Percentiles rank a stretch among this genome's conserved stretches.
phyloP scores from a whole-genome alignment of 2,113 vertebrate species.

The Heterotis niloticus region DNA sequence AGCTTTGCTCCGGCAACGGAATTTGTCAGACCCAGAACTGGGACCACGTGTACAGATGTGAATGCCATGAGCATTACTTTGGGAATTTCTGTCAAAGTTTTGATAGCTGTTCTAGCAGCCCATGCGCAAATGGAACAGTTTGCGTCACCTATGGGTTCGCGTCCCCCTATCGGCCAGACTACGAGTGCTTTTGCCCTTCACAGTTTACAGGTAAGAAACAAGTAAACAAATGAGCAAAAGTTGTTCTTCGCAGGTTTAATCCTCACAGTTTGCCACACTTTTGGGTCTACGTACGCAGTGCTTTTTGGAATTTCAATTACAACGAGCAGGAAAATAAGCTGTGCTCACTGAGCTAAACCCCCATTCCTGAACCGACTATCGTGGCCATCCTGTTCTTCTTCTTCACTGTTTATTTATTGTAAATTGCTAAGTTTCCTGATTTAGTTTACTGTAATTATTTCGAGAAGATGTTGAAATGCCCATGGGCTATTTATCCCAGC shows the following conservation, averaged over 20 bases:
- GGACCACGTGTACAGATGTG: conserved; percentile 66
- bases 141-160: conserved; percentile 54
- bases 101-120: conserved; percentile 61
- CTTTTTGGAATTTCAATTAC: conserved; percentile 23
- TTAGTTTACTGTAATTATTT: conserved; percentile 38
- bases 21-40: conserved; percentile 63
- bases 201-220: conserved; percentile 68
- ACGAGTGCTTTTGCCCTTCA: conserved; percentile 62
- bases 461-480: conserved; percentile 26
- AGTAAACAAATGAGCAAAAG: background rate
- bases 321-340: conserved; percentile 28
- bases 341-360: conserved; percentile 26
- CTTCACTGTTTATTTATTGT: conserved; percentile 38
- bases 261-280: background rate
- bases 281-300: conserved; percentile 18
- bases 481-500: conserved; percentile 34
- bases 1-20: conserved; percentile 71
- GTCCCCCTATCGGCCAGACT: conserved; percentile 49
- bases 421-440: conserved; percentile 32
- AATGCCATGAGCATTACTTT: conserved; percentile 62
- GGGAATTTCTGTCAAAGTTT: conserved; percentile 73
- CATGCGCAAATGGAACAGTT: conserved; percentile 66
- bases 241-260: background rate
- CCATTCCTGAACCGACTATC: conserved; percentile 9
- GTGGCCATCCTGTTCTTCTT: conserved; percentile 25